Evolutionary conservation across 2,113 vertebrate species (phyloP), one percentile per base, ranked within the genome.

Genomic region (Choloepus hoffmanni): DNA sequence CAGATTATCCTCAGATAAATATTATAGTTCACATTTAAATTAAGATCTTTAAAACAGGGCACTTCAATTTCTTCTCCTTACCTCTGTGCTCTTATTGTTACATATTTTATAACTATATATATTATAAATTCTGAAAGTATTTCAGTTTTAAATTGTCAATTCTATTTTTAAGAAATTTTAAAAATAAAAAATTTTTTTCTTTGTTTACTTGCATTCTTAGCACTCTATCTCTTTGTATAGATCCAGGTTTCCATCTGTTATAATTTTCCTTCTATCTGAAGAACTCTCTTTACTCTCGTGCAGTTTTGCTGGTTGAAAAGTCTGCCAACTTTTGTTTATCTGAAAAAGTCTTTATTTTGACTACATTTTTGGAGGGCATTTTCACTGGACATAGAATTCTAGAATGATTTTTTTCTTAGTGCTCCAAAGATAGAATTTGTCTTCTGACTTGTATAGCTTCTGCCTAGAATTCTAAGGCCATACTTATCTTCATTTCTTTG

Each of bases 101-200:
- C 36, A 70, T 12, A 70, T 76, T 93, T 76, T 79, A 79, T 3
- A 7, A 40, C 13, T 58, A 24, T 13, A 28, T 1, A 10, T 26
- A 12, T 50, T 36, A 28, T 92, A 67, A 88, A 60, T 11, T 2
- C 28, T 62, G 33, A 70, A 67, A n/a, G 50, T 33, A 3, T 73
- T 94, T 90, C 82, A 63, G 50, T 67, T 89, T 79, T 33, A 90
- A 89, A 68, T 40, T n/a, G 2, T n/a, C 55, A 72, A 40, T 55
- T 82, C 26, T 14, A 36, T 81, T 82, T 89, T 7, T n/a, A 74
- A 94, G 28, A 85, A 85, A 33, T 55, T 40, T 70, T 4, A 45
- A 74, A 78, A 63, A 76, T 70, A 2, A 70, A 40, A 26, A 87
- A 82, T 45, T 63, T n/a, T 7, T 67, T 36, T 36, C 23, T 48